Evolutionary conservation across 2,888 invertebrate species (phyloP).

Genomic region (Villa cingulata): DNA sequence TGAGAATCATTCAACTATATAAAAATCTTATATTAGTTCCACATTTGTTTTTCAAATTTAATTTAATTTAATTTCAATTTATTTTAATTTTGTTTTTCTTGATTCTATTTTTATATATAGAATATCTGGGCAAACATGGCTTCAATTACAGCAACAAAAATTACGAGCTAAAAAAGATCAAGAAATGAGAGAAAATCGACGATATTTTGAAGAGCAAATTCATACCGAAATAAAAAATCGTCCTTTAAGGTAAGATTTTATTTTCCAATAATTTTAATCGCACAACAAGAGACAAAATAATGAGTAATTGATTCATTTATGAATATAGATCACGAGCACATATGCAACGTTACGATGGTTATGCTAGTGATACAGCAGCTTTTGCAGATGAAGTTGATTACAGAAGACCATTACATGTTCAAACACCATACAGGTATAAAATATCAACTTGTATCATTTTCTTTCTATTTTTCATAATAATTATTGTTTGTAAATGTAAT

Average conservation of each 20-base stretch:
- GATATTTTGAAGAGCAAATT: constrained; percentile 50
- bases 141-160: constrained; percentile 71
- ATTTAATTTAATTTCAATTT: too few relatives aligned
- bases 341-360: constrained; percentile 19
- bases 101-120: constrained; percentile 20
- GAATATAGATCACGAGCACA: constrained; percentile 15
- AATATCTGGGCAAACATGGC: constrained; percentile 55
- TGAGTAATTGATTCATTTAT: not conserved
- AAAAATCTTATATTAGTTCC: too few relatives aligned
- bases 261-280: not conserved
- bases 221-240: constrained; percentile 35
- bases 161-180: constrained; percentile 62
- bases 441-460: too few relatives aligned
- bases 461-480: not conserved
- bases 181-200: constrained; percentile 55
- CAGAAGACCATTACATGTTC: constrained; percentile 19
- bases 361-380: constrained; percentile 21
- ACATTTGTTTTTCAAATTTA: too few relatives aligned
- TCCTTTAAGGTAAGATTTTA: constrained; percentile 37
- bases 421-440: constrained; percentile 17
- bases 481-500: not conserved
- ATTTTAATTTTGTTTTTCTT: too few relatives aligned
- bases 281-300: too few relatives aligned
- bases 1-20: too few relatives aligned
- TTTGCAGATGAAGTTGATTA: constrained; percentile 21